These are phyloP conservation scores for Rhineura floridana DNA, from an alignment of 2,113 vertebrate genomes.

Conservation along the genomic window DNA sequence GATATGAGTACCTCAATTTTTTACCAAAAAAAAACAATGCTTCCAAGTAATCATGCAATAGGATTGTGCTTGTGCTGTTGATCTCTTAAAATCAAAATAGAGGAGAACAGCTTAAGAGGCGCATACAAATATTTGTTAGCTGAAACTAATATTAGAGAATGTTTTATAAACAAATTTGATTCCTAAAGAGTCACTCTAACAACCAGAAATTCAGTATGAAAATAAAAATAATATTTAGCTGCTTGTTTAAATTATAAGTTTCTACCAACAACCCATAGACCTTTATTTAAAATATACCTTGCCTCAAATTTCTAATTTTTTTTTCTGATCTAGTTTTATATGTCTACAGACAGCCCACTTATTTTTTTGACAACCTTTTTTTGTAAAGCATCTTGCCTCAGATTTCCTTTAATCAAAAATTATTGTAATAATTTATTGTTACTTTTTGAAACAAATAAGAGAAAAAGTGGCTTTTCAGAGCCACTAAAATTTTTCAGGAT, in stretches of 20 bases:
- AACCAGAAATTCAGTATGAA: conserved; percentile 1
- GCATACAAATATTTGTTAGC: background rate
- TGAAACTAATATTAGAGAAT: background rate
- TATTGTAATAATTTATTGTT: background rate
- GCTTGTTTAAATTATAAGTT: background rate
- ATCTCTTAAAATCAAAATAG: conserved; percentile 46
- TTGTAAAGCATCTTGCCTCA: too few species aligned
- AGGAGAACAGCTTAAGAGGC: background rate
- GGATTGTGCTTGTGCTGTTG: background rate
- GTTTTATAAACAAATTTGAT: background rate
- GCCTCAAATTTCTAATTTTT: too few species aligned
- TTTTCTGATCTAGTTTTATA: too few species aligned
- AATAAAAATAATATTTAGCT: background rate
- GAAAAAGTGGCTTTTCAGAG: background rate
- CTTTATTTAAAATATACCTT: too few species aligned
- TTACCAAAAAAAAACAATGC: too few species aligned
- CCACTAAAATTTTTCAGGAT: background rate
- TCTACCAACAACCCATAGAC: background rate
- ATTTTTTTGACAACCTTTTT: background rate
- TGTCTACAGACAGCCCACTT: background rate
- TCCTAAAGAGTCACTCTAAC: too few species aligned
- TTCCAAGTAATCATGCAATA: background rate
- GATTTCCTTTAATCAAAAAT: background rate
- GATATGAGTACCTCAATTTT: too few species aligned
- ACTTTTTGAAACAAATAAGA: background rate